Conservation (phyloP, 2,888 invertebrate genomes). For the Eilema griseolum region DNA sequence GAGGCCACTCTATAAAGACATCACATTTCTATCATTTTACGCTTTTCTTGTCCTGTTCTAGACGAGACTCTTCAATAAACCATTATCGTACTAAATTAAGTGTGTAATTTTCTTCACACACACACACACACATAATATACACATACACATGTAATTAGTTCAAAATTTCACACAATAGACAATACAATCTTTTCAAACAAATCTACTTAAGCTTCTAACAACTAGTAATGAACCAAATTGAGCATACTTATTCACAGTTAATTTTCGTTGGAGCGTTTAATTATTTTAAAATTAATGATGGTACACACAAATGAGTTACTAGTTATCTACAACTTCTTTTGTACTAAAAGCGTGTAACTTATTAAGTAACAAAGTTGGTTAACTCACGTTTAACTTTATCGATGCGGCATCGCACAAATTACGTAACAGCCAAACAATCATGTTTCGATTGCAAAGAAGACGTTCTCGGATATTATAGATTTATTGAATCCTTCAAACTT, state of each 20-base stretch:
- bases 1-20: too few species aligned
- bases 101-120: neutral
- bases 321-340: constrained; percentile 76
- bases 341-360: constrained; percentile 67
- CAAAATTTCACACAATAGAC: neutral
- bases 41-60: too few species aligned
- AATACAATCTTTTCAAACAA: neutral
- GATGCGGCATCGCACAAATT: constrained; percentile 71
- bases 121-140: neutral
- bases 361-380: constrained; percentile 76
- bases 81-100: too few species aligned
- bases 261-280: constrained; percentile 66
- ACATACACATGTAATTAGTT: neutral
- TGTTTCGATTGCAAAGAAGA: constrained; percentile 49
- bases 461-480: constrained; percentile 13
- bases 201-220: neutral
- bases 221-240: constrained; percentile 24
- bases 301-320: constrained; percentile 73
- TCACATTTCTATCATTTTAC: too few species aligned
- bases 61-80: too few species aligned
- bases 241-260: constrained; percentile 45
- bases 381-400: constrained; percentile 80
- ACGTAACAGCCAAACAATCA: constrained; percentile 67
- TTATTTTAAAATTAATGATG: constrained; percentile 75
- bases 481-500: constrained; percentile 6